Evolutionary conservation across 2,113 vertebrate genomes (phyloP).

Genomic region (Hystrix brachyura): DNA sequence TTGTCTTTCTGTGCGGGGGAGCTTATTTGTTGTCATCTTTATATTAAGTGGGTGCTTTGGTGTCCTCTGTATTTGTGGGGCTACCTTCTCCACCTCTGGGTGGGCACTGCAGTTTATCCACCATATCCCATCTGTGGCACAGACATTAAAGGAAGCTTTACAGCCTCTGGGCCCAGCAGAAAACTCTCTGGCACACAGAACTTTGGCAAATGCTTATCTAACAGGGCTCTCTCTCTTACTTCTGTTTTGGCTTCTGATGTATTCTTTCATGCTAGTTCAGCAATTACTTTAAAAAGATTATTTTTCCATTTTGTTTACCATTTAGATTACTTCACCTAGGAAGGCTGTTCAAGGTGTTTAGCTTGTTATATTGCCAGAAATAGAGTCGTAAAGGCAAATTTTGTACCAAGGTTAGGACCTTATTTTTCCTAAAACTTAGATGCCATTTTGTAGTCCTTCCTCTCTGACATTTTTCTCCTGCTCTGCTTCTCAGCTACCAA

Average conservation of each 20-base stretch:
- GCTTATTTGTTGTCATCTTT: neutral
- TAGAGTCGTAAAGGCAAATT: neutral
- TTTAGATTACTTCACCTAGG: neutral
- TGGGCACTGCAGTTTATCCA: neutral
- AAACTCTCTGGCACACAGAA: neutral
- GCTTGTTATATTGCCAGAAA: neutral
- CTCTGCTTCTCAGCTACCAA: neutral
- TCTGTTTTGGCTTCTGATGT: neutral
- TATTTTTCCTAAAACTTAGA: constrained; percentile 31
- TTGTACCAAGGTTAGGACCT: neutral
- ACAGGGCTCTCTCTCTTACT: neutral
- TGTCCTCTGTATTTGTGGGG: neutral
- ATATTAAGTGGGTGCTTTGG: neutral
- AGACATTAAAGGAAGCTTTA: neutral
- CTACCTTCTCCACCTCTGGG: neutral
- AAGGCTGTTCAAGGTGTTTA: neutral
- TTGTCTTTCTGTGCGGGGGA: neutral
- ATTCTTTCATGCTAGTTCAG: neutral
- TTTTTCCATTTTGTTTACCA: constrained; percentile 28
- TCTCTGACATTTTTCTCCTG: neutral
- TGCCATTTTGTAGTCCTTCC: neutral
- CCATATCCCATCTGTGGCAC: neutral
- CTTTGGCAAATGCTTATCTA: neutral
- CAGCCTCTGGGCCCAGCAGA: neutral
- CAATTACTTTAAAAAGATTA: constrained; percentile 1